phyloP scores from a whole-genome alignment of 1,140 invertebrate species.

The Caerostris extrusa region DNA sequence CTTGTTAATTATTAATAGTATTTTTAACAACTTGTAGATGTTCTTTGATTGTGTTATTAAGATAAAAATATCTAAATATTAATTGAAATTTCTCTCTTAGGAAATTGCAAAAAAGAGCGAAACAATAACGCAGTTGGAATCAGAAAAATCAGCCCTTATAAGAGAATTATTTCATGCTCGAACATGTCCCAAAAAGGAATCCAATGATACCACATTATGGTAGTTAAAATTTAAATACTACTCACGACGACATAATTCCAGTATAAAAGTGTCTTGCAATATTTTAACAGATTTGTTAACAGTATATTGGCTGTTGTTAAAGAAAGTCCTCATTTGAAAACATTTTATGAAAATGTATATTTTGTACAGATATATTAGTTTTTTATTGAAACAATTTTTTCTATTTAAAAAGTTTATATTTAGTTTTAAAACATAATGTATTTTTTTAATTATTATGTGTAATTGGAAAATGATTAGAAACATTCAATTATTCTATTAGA shows the following conservation, averaged over 20 bases:
- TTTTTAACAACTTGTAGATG: too few relatives aligned
- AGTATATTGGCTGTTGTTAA: background rate
- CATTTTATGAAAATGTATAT: background rate
- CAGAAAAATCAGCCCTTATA: slow-evolving; percentile 92
- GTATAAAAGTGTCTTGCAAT: background rate
- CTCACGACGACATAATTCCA: background rate
- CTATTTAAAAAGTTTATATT: slow-evolving; percentile 38
- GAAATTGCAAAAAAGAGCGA: slow-evolving; percentile 92
- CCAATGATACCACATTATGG: slow-evolving; percentile 79
- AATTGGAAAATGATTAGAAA: too few relatives aligned
- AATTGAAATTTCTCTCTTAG: slow-evolving; percentile 81
- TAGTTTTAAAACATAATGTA: too few relatives aligned
- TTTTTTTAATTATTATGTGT: too few relatives aligned
- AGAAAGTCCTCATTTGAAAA: background rate
- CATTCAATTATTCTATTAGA: too few relatives aligned
- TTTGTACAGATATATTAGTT: slow-evolving; percentile 25
- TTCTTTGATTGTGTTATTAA: too few relatives aligned
- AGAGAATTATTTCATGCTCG: slow-evolving; percentile 88
- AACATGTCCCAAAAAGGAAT: slow-evolving; percentile 78
- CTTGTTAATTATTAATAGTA: too few relatives aligned
- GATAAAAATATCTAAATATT: too few relatives aligned
- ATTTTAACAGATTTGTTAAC: background rate
- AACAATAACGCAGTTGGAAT: slow-evolving; percentile 90
- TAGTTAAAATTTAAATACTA: slow-evolving; percentile 23
- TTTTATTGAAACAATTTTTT: background rate